phyloP scores from a whole-genome alignment of 2,888 invertebrate species.

The Pteria penguin region DNA sequence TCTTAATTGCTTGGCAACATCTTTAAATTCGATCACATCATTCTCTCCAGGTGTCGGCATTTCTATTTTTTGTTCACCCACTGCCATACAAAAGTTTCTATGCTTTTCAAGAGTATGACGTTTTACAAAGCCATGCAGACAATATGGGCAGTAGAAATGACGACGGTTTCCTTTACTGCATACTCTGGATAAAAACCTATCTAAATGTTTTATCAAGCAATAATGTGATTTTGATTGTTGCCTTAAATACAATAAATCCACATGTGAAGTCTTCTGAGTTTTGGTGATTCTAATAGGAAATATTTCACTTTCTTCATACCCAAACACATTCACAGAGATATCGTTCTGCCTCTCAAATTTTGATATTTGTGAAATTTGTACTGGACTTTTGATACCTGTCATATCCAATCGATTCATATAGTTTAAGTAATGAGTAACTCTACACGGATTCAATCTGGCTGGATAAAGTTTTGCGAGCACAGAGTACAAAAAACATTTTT shows the following conservation, averaged over 20 bases:
- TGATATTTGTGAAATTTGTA: slow-evolving; percentile 27
- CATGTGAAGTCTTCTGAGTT: slow-evolving; percentile 9
- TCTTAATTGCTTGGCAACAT: slow-evolving; percentile 32
- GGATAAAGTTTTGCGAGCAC: slow-evolving; percentile 34
- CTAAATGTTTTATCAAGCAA: slow-evolving; percentile 30
- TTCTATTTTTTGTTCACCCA: slow-evolving; percentile 43
- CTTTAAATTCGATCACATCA: slow-evolving; percentile 45
- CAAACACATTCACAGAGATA: slow-evolving; percentile 43
- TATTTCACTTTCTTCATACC: slow-evolving; percentile 30
- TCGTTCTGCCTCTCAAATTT: slow-evolving; percentile 42
- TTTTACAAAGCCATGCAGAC: slow-evolving; percentile 42
- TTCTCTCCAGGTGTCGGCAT: slow-evolving; percentile 40
- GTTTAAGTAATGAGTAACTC: slow-evolving; percentile 27
- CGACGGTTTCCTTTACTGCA: slow-evolving; percentile 4
- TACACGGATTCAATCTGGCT: slow-evolving; percentile 16
- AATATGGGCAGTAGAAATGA: slow-evolving; percentile 44
- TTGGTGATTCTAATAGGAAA: slow-evolving; percentile 27
- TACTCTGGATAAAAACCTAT: slow-evolving; percentile 25
- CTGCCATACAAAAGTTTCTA: slow-evolving; percentile 28
- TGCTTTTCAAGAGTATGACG: slow-evolving; percentile 30
- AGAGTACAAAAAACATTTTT: slow-evolving; percentile 47
- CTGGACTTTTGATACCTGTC: slow-evolving; percentile 31
- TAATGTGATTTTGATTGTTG: slow-evolving; percentile 19
- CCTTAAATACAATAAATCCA: slow-evolving; percentile 25
- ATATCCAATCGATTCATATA: slow-evolving; percentile 36